phyloP scores from a whole-genome alignment of 2,888 invertebrate genomes.

The Drosophila colorata region DNA sequence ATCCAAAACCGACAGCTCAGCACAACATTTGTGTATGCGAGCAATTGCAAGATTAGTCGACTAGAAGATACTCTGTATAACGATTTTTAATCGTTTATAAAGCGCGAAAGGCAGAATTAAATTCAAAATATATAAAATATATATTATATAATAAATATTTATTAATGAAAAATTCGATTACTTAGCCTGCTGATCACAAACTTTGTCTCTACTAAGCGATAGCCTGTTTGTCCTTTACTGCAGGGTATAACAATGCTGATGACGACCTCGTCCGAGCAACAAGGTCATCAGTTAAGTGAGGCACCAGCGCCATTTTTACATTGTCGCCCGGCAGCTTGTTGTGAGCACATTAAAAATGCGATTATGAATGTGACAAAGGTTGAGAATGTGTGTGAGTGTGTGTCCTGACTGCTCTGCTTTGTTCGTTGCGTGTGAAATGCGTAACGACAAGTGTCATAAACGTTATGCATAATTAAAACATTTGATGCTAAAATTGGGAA shows the following conservation, averaged over 20 bases:
- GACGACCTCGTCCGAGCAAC: conserved; percentile 59
- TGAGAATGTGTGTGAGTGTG: background rate
- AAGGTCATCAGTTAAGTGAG: conserved; percentile 63
- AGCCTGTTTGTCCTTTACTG: background rate
- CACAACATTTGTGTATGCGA: background rate
- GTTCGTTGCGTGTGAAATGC: conserved; percentile 49
- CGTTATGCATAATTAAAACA: conserved; percentile 73
- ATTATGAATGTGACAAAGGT: conserved; percentile 57
- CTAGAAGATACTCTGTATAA: background rate
- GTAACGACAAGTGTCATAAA: conserved; percentile 64
- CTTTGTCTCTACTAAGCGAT: background rate
- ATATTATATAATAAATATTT: no score
- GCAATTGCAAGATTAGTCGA: background rate
- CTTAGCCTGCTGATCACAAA: no score
- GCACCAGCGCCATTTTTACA: conserved; percentile 30
- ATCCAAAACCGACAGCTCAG: conserved; percentile 16
- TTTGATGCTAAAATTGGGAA: conserved; percentile 65
- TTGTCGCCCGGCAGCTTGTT: conserved; percentile 42
- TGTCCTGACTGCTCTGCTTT: conserved; percentile 11
- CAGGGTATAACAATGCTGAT: conserved; percentile 13
- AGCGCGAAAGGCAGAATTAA: no score
- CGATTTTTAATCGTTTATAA: no score
- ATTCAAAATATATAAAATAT: no score
- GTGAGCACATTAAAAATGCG: conserved; percentile 69
- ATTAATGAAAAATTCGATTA: no score